Percentiles rank a stretch among this genome's conserved stretches.
Conservation (phyloP, 2,797 vertebrate species). For the Danio jaintianensis region DNA sequence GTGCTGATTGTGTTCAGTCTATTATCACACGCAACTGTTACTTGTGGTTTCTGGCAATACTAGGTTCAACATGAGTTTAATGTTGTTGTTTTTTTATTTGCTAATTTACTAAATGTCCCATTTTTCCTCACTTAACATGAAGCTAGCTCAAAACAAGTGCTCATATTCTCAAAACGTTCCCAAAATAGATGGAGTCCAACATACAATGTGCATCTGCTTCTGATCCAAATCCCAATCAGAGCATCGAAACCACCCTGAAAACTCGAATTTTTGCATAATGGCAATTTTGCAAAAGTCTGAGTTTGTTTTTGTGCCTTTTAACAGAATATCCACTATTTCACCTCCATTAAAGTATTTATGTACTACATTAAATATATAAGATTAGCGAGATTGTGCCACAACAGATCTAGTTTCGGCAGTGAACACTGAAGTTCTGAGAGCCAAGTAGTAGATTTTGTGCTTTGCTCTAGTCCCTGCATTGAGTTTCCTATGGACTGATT, state of each 20-base stretch:
- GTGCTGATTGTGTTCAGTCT: constrained; percentile 44
- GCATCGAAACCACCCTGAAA: constrained; percentile 57
- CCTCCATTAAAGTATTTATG: constrained; percentile 48
- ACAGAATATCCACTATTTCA: constrained; percentile 21
- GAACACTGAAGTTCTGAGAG: constrained; percentile 52
- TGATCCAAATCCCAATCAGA: constrained; percentile 48
- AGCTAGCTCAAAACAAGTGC: constrained; percentile 11
- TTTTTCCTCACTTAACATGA: background rate
- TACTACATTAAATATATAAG: constrained; percentile 35
- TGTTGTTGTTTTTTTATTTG: background rate
- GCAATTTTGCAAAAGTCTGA: constrained; percentile 49
- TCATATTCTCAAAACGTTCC: constrained; percentile 45
- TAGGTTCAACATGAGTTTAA: constrained; percentile 8
- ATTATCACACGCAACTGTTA: constrained; percentile 62
- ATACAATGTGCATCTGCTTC: constrained; percentile 28
- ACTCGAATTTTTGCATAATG: constrained; percentile 50
- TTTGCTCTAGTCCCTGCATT: constrained; percentile 65
- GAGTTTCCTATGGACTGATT: constrained; percentile 51
- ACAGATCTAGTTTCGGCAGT: constrained; percentile 66
- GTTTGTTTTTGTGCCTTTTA: constrained; percentile 43
- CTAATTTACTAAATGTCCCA: background rate
- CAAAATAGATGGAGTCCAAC: constrained; percentile 42
- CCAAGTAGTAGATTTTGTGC: constrained; percentile 70
- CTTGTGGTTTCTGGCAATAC: constrained; percentile 59
- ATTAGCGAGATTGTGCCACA: constrained; percentile 39